phyloP scores from a whole-genome alignment of 2,113 vertebrate species.

The Mesocricetus auratus region DNA sequence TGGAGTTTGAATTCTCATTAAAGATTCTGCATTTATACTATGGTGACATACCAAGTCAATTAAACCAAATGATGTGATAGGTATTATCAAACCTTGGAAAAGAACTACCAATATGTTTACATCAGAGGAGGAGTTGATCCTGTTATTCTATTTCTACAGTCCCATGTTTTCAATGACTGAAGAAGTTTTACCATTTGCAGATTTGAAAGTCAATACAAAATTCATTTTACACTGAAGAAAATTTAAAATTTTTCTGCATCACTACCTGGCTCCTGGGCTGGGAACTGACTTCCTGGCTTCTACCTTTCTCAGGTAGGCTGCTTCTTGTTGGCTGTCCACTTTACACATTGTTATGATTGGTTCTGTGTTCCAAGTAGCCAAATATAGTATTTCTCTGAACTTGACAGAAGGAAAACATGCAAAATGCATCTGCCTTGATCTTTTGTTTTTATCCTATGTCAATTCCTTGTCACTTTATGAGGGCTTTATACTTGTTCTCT shows the following conservation, averaged over 20 bases:
- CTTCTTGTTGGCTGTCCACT: background rate
- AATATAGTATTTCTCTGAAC: background rate
- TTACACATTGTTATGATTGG: background rate
- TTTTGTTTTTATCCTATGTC: background rate
- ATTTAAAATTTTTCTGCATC: background rate
- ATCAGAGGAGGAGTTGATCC: background rate
- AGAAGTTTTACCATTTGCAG: conserved; percentile 17
- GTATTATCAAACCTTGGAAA: background rate
- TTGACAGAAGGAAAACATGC: conserved; percentile 28
- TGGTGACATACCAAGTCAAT: background rate
- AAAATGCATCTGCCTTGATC: background rate
- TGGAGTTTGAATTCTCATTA: background rate
- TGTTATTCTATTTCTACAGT: background rate
- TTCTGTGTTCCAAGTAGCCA: background rate
- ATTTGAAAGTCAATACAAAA: background rate
- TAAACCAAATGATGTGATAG: background rate
- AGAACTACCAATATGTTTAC: background rate
- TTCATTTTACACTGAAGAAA: background rate
- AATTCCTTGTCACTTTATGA: background rate
- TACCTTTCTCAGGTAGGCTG: background rate
- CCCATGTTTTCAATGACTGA: background rate
- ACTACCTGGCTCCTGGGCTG: background rate
- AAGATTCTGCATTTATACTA: background rate
- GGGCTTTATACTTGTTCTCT: background rate
- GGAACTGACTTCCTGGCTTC: background rate